Base-by-base conservation (phyloP, 2,888 invertebrate species). In the Lochmaea crataegi region DNA sequence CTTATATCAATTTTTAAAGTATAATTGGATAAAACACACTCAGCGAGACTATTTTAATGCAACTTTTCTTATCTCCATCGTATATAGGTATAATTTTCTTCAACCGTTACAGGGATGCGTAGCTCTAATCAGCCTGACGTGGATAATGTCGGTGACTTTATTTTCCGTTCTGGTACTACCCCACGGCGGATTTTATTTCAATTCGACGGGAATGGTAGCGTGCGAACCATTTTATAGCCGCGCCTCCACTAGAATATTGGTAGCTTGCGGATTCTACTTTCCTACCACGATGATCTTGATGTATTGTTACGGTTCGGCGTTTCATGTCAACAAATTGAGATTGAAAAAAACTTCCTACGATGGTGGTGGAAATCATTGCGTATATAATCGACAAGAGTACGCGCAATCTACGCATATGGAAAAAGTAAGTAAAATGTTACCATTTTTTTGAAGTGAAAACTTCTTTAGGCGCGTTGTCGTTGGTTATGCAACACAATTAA, bases 251-350 rank as follows among this genome's bases (percentile, higher is more conserved):
- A 92, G 95, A 83, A 95, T 95, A 82, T 88, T 96, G 78, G 92
- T 95, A 74, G 95, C 95, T 81, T 96, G 95, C 86, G 93, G 94
- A 76, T 94, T 96, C 87, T 96, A 96, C 87, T 96, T 96, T 82
- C 95, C 96, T 26, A 95, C 96, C 38, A 95, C 95, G 42, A 95
- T 96, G 95, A 94, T 95, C 75, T 89, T 96, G 82, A 95, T 95
- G 95, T 96, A 96, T 86, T 95, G 95, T 87, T 96, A 96, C 84
- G 95, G 95, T 45, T 95, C 95, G 26, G 95, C 95, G 65, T 95
- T 95, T 85, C 95, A 95, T 87, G 94, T 94, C 83, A 95, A 94
- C 88, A 94, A 94, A 87, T 91, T 93, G 77, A 90, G 94, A 76
- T 89, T 91, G 78, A 92, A 92, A 86, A 88, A 87, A 79, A 86